Evolutionary conservation across 2,888 invertebrate genomes (phyloP).

Genomic region (Arenicola marina): DNA sequence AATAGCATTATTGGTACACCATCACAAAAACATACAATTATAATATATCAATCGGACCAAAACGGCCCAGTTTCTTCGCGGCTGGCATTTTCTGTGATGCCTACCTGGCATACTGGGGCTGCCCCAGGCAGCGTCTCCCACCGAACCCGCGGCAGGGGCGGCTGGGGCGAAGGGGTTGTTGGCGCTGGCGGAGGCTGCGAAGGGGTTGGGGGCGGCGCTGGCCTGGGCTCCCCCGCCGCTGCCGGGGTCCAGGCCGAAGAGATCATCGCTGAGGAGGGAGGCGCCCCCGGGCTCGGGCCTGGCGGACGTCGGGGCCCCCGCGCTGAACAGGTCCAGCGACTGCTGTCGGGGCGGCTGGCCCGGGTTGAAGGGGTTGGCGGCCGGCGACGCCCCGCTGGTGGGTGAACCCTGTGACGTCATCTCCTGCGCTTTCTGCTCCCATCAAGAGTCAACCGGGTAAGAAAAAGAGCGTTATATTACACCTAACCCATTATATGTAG

Average conservation of each 20-base stretch:
- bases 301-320: background rate
- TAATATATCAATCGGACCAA: no score
- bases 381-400: background rate
- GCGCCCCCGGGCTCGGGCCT: background rate
- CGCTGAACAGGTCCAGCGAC: background rate
- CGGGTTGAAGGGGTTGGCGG: background rate
- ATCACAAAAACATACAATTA: no score
- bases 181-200: background rate
- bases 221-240: background rate
- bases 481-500: no score
- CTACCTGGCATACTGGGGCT: background rate
- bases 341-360: background rate
- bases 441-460: no score
- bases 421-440: background rate
- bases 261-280: background rate
- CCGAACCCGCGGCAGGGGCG: background rate
- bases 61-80: no score
- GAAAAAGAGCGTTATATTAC: no score
- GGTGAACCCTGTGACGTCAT: background rate
- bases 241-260: background rate
- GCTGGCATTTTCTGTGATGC: no score
- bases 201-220: background rate
- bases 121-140: background rate
- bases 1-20: no score
- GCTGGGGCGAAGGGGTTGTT: conserved; percentile 2